phyloP scores from a whole-genome alignment of 2,113 vertebrate species.

The Pelmatolapia mariae region DNA sequence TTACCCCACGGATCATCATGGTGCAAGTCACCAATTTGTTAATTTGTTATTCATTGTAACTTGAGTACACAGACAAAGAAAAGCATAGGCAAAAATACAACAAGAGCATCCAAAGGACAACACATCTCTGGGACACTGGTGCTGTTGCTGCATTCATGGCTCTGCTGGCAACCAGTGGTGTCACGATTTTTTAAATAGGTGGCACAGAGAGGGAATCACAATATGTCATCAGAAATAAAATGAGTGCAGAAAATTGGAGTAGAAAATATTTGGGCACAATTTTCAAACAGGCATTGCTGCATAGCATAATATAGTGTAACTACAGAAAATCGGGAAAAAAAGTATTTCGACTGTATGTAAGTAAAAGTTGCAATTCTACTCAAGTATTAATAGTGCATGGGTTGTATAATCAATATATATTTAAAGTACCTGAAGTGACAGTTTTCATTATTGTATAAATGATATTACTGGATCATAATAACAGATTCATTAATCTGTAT shows the following conservation, averaged over 20 bases:
- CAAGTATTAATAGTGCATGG: neutral
- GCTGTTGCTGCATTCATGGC: neutral
- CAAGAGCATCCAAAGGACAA: neutral
- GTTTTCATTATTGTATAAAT: neutral
- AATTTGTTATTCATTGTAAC: neutral
- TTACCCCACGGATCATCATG: neutral
- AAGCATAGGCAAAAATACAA: neutral
- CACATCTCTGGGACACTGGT: neutral
- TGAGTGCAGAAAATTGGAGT: neutral
- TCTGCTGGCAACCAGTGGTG: neutral
- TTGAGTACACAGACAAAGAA: neutral
- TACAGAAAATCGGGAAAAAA: rapidly evolving
- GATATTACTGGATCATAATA: neutral
- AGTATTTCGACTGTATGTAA: rapidly evolving
- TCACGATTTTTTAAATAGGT: rapidly evolving
- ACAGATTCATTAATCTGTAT: neutral
- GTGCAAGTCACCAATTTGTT: neutral
- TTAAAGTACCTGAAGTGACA: neutral
- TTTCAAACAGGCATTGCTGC: neutral
- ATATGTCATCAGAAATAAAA: neutral
- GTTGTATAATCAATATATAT: neutral
- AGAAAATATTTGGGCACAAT: neutral
- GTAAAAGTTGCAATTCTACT: neutral
- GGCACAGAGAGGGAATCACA: neutral
- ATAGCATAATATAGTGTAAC: rapidly evolving